Conservation (phyloP, 2,888 invertebrate genomes). For the Acrobasis suavella region DNA sequence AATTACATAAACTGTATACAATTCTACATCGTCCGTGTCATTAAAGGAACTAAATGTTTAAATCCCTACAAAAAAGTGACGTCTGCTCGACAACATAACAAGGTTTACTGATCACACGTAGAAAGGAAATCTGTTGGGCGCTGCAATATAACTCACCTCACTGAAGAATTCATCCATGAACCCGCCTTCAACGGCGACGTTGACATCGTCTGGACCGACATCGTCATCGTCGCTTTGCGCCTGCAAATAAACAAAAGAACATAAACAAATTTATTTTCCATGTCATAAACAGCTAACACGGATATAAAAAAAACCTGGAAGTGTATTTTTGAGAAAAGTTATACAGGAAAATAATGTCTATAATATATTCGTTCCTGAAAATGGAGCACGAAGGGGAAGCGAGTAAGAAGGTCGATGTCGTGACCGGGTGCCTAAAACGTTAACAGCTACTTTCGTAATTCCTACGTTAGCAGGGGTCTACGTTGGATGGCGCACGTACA, state of each 20-base stretch:
- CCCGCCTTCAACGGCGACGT: conserved; percentile 97
- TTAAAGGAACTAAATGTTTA: no score
- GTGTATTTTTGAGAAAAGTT: conserved; percentile 3
- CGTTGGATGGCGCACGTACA: conserved; percentile 55
- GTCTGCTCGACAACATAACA: no score
- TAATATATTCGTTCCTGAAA: conserved; percentile 14
- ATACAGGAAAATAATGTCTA: not conserved
- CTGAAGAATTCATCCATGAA: conserved; percentile 99
- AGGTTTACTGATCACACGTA: no score
- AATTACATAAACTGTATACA: no score
- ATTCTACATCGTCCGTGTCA: no score
- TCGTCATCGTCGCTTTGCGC: conserved; percentile 99
- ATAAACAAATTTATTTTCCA: not conserved
- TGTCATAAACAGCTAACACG: not conserved
- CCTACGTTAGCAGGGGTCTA: conserved; percentile 43
- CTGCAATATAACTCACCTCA: conserved; percentile 86
- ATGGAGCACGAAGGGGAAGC: conserved; percentile 21
- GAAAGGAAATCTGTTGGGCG: not conserved
- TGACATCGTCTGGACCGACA: conserved; percentile 96
- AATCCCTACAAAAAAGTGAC: no score
- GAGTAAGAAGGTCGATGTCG: conserved; percentile 36
- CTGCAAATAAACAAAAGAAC: conserved; percentile 72
- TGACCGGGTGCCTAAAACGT: conserved; percentile 38
- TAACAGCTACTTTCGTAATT: conserved; percentile 38
- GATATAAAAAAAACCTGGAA: conserved; percentile 22